Evolutionary conservation across 2,888 invertebrate genomes (phyloP).

Genomic region (Neoaliturus tenellus): DNA sequence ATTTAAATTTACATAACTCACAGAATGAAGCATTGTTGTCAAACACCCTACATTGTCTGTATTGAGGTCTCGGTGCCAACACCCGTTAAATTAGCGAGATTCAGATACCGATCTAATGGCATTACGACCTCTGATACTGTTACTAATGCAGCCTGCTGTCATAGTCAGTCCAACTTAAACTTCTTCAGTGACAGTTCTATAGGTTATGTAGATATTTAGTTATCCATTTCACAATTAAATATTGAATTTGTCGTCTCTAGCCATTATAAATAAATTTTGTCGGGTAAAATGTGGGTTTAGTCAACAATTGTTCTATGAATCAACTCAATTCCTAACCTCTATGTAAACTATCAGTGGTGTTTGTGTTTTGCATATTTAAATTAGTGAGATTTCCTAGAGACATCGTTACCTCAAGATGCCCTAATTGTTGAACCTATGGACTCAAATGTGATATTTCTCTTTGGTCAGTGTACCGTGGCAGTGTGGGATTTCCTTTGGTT

Average conservation of each 20-base stretch:
- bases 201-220: not conserved
- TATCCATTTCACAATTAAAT: too few species aligned
- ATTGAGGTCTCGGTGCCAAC: not conserved
- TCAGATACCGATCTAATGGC: not conserved
- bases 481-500: slow-evolving; percentile 21
- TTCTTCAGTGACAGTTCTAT: not conserved
- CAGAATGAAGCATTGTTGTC: not conserved
- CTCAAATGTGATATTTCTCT: not conserved
- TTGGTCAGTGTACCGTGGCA: slow-evolving; percentile 15
- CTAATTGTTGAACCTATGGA: not conserved
- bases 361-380: not conserved
- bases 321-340: not conserved
- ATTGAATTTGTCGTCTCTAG: not conserved
- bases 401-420: not conserved
- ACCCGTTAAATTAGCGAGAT: not conserved
- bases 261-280: not conserved
- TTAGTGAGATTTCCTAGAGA: not conserved
- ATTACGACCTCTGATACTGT: not conserved
- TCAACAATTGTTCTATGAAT: not conserved
- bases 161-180: not conserved
- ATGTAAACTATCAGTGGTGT: not conserved
- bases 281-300: not conserved
- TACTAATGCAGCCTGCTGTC: not conserved
- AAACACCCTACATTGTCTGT: not conserved
- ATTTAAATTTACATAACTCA: too few species aligned